Percentiles rank a stretch among this genome's conserved stretches.
Evolutionary conservation across 2,113 vertebrate genomes (phyloP).

Genomic region (Struthio camelus): DNA sequence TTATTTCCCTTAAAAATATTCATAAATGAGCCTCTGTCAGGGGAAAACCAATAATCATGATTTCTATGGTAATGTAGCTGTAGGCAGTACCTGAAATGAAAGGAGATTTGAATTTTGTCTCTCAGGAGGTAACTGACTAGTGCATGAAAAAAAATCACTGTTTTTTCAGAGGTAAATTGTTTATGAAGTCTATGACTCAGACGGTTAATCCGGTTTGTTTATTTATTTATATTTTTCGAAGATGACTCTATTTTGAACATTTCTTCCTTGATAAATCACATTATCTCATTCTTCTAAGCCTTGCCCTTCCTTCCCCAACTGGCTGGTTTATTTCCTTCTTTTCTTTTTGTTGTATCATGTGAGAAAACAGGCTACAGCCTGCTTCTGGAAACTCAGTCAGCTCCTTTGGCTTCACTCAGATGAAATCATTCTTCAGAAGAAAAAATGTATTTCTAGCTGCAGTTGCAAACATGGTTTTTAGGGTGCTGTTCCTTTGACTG

Average conservation of each 20-base stretch:
- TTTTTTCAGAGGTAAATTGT: neutral
- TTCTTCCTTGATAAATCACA: neutral
- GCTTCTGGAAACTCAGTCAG: neutral
- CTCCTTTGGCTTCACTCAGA: neutral
- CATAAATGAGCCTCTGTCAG: neutral
- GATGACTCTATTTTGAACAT: neutral
- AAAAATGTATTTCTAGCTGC: neutral
- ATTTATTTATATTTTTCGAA: neutral
- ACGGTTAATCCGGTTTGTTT: neutral
- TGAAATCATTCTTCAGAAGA: slow-evolving; percentile 1
- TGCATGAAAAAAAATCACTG: neutral
- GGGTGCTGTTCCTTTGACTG: neutral
- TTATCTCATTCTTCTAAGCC: neutral
- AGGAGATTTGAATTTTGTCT: neutral
- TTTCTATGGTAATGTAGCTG: neutral
- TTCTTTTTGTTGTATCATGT: neutral
- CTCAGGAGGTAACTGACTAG: neutral
- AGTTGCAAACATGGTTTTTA: neutral
- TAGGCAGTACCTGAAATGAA: slow-evolving; percentile 2
- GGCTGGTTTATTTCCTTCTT: neutral
- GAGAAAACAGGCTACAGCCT: neutral
- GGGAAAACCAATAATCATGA: neutral
- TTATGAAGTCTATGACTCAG: neutral
- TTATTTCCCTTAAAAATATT: neutral
- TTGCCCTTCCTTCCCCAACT: neutral